Conservation (phyloP, 2,113 vertebrate genomes). For the Corythornis madagascariensis region DNA sequence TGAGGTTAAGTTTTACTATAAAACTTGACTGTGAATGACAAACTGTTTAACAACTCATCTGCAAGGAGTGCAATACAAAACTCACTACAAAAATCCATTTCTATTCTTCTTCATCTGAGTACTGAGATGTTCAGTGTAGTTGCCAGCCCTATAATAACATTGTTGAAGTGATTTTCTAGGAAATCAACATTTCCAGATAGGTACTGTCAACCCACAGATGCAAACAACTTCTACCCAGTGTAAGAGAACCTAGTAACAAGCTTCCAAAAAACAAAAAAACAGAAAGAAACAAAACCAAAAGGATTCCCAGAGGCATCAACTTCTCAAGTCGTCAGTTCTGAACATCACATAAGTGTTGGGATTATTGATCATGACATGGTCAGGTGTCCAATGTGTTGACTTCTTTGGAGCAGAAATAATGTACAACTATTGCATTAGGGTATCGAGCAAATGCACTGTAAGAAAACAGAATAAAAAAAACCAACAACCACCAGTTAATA, state of each 20-base stretch:
- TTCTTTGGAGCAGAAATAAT: constrained; percentile 99
- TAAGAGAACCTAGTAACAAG: constrained; percentile 24
- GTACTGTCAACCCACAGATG: constrained; percentile 44
- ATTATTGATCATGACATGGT: not conserved
- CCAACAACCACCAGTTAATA: not conserved
- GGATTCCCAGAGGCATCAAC: not conserved
- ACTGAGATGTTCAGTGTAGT: constrained; percentile 19
- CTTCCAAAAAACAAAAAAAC: not conserved
- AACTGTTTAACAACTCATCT: not conserved
- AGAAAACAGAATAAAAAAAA: constrained; percentile 13
- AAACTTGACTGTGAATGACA: not conserved
- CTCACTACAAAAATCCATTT: constrained; percentile 13
- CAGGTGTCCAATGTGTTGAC: constrained; percentile 87
- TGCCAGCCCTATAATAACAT: not conserved
- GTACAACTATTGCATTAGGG: constrained; percentile 94
- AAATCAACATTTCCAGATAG: constrained; percentile 24
- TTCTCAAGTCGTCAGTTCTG: not conserved
- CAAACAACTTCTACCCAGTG: constrained; percentile 5
- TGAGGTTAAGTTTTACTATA: not conserved
- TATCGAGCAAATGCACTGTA: constrained; percentile 95
- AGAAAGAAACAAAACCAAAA: too few species aligned
- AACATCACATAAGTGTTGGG: not conserved
- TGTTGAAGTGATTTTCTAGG: constrained; percentile 43
- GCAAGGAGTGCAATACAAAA: constrained; percentile 43
- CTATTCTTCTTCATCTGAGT: constrained; percentile 5